Base-by-base conservation (phyloP, 2,113 vertebrate genomes). In the Eolophus roseicapilla region DNA sequence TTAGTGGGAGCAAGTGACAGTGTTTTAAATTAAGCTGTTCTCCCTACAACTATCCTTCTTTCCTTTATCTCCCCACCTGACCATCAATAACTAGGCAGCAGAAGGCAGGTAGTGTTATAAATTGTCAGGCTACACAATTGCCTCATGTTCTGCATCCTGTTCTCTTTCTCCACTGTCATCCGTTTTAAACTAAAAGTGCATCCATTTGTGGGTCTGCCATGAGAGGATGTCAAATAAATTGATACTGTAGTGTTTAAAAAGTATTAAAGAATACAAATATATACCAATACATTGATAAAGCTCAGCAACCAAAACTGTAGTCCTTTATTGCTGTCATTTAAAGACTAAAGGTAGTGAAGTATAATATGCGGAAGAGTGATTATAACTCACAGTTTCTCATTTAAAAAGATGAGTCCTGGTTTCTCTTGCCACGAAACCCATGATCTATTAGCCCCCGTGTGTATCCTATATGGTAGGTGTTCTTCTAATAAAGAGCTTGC, bases 11-110 rank as follows among this genome's bases (percentile, higher is more conserved):
- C 83, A 70, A 95, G 87, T 89, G 94, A 95, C 94, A 94, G 12
- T 82, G 80, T 96, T 96, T 96, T 96, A 97, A 96, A 97, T 97
- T 91, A 95, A 97, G 82, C 90, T 96, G 86, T 95, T 94, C 94
- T 91, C 75, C 39, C 68, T 92, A 81, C 49, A 83, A 68, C 77
- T 80, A 95, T 97, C 69, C 82, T 94, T 97, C 90, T 95, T 96
- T 90, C 92, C 67, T 96, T 92, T 96, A 92, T 96, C 91, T 96
- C 88, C 78, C 83, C 91, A 96, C 81, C 88, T 85, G 91, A 73
- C 75, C 88, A 96, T 96, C 97, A 97, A 97, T 95, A 96, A 95
- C 68, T 43, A 83, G 71, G 85, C 70, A 93, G 92, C 82, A 93
- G 88, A 94, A 95, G 62, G 88, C 91, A 96, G 96, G 96, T 96